Evolutionary conservation across 1,140 invertebrate species (phyloP).

Genomic region (Drosophila nasuta): DNA sequence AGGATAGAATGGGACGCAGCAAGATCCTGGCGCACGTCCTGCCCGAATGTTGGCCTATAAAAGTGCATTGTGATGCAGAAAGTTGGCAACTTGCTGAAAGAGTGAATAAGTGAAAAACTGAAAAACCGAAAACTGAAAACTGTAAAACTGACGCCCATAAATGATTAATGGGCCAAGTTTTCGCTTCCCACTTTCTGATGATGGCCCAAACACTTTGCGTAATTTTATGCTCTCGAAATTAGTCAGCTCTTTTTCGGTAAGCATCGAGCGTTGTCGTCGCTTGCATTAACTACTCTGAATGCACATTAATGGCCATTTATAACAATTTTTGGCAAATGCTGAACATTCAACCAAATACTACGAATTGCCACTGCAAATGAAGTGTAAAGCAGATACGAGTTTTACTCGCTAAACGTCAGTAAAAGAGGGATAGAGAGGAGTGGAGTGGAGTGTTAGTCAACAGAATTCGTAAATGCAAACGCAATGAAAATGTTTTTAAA

Average conservation of each 20-base stretch:
- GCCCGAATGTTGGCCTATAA: conserved; percentile 40
- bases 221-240: conserved; percentile 68
- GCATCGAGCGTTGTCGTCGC: neutral
- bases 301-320: conserved; percentile 74
- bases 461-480: conserved; percentile 32
- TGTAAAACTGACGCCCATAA: conserved; percentile 71
- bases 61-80: conserved; percentile 59
- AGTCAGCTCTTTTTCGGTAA: conserved; percentile 56
- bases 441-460: neutral
- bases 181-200: conserved; percentile 47
- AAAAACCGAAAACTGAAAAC: conserved; percentile 17
- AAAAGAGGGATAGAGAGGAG: neutral
- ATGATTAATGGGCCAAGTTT: conserved; percentile 79
- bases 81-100: conserved; percentile 64
- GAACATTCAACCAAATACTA: conserved; percentile 28
- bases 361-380: conserved; percentile 69
- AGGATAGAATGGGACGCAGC: neutral
- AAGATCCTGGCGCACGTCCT: conserved; percentile 37
- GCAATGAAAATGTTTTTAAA: conserved; percentile 65
- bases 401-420: conserved; percentile 7
- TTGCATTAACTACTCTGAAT: conserved; percentile 31
- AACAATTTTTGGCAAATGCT: conserved; percentile 61
- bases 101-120: conserved; percentile 45
- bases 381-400: conserved; percentile 69
- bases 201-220: conserved; percentile 70